Conservation (phyloP, 2,888 invertebrate genomes). For the Phragmatobia fuliginosa region DNA sequence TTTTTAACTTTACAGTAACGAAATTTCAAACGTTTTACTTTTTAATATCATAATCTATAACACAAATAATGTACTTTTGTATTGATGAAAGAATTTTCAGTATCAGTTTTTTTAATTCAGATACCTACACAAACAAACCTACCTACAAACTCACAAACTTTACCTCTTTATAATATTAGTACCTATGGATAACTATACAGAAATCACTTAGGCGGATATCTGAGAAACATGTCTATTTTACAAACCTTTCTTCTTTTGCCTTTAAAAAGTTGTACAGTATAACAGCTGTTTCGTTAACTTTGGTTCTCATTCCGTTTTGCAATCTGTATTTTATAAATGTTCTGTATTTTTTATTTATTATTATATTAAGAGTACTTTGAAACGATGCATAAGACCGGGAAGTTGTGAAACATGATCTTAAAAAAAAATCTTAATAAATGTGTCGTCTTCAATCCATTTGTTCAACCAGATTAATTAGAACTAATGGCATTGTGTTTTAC, state of each 20-base stretch:
- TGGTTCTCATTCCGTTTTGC: constrained; percentile 1
- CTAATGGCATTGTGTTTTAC: neutral
- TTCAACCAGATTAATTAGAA: neutral
- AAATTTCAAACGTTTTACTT: too few species aligned
- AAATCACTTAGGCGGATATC: neutral
- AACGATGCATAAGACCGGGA: neutral
- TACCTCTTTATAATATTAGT: too few species aligned
- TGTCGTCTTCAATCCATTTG: too few species aligned
- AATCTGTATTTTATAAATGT: neutral
- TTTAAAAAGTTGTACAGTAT: neutral
- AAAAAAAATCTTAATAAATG: too few species aligned
- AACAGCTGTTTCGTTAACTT: constrained; percentile 4
- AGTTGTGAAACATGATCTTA: neutral
- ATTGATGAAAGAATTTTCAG: too few species aligned
- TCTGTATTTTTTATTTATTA: neutral
- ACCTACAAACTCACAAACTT: too few species aligned
- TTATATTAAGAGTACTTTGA: neutral
- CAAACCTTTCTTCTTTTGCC: neutral
- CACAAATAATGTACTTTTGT: too few species aligned
- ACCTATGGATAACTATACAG: neutral
- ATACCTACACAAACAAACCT: too few species aligned
- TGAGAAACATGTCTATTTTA: constrained; percentile 1
- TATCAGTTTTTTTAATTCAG: too few species aligned
- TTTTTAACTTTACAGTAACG: too few species aligned
- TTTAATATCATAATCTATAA: too few species aligned